Evolutionary conservation across 2,888 invertebrate genomes (phyloP).

Genomic region (Caenorhabditis uteleia): DNA sequence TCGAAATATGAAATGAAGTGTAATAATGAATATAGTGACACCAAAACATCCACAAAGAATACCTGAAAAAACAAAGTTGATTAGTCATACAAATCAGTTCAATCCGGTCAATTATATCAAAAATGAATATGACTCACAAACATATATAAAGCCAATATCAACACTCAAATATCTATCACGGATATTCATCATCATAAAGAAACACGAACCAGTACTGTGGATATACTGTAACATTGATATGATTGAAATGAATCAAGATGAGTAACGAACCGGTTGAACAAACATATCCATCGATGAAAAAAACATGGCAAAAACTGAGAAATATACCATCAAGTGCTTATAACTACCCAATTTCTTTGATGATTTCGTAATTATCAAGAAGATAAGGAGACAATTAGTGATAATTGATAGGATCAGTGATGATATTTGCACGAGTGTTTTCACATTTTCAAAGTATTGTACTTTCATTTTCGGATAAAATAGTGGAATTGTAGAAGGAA

Average conservation of each 20-base stretch:
- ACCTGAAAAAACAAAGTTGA: slow-evolving; percentile 9
- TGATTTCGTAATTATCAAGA: slow-evolving; percentile 16
- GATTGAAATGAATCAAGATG: background rate
- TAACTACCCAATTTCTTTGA: slow-evolving; percentile 28
- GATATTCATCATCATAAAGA: slow-evolving; percentile 14
- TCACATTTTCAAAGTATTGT: too few species aligned
- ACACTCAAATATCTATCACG: background rate
- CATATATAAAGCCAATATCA: background rate
- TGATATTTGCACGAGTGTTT: too few species aligned
- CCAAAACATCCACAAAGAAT: slow-evolving; percentile 25
- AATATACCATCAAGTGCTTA: slow-evolving; percentile 27
- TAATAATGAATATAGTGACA: slow-evolving; percentile 20
- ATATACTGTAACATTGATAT: slow-evolving; percentile 15
- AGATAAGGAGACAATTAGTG: slow-evolving; percentile 12
- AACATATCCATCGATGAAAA: slow-evolving; percentile 24
- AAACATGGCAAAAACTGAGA: slow-evolving; percentile 24
- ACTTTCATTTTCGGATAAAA: too few species aligned
- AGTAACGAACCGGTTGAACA: slow-evolving; percentile 17
- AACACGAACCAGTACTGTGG: slow-evolving; percentile 3
- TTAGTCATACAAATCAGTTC: too few species aligned
- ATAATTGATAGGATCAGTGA: slow-evolving; percentile 13
- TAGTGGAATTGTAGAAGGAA: too few species aligned
- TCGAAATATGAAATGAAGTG: slow-evolving; percentile 24
- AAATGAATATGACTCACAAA: too few species aligned
- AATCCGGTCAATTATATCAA: too few species aligned